phyloP scores from a whole-genome alignment of 2,113 vertebrate species.

The Jacana jacana region DNA sequence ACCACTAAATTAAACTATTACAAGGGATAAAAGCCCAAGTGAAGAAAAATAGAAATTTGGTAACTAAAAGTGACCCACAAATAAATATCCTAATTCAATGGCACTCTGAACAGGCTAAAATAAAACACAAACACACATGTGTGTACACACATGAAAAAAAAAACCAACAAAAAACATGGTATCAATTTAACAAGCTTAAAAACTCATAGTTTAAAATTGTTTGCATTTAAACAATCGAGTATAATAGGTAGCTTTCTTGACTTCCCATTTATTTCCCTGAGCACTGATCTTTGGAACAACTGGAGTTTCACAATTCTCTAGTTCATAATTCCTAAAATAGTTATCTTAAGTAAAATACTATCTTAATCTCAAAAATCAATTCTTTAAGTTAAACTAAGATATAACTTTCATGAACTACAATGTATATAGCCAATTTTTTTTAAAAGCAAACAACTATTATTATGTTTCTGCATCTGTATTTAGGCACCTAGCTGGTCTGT shows the following conservation, averaged over 20 bases:
- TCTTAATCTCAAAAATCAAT: background rate
- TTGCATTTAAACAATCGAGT: constrained; percentile 12
- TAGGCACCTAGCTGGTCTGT: constrained; percentile 1
- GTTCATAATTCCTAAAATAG: constrained; percentile 31
- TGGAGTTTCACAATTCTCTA: constrained; percentile 38
- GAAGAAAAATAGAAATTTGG: background rate
- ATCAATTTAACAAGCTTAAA: constrained; percentile 1
- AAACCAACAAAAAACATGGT: background rate
- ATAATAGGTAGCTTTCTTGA: constrained; percentile 16
- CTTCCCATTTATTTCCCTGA: constrained; percentile 59
- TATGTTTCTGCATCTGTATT: background rate
- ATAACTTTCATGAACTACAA: background rate
- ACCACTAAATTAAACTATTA: background rate
- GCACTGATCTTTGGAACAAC: constrained; percentile 62
- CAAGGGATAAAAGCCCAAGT: constrained; percentile 7
- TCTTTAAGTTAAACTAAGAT: constrained; percentile 14
- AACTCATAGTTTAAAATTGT: constrained; percentile 19
- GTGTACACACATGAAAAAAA: background rate
- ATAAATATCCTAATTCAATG: constrained; percentile 20
- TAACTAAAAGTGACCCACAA: background rate
- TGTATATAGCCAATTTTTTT: background rate
- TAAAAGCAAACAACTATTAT: background rate
- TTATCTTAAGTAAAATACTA: constrained; percentile 10
- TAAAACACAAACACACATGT: background rate
- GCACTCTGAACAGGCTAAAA: background rate